Conservation (phyloP, 2,113 vertebrate genomes). For the Callionymus lyra region DNA sequence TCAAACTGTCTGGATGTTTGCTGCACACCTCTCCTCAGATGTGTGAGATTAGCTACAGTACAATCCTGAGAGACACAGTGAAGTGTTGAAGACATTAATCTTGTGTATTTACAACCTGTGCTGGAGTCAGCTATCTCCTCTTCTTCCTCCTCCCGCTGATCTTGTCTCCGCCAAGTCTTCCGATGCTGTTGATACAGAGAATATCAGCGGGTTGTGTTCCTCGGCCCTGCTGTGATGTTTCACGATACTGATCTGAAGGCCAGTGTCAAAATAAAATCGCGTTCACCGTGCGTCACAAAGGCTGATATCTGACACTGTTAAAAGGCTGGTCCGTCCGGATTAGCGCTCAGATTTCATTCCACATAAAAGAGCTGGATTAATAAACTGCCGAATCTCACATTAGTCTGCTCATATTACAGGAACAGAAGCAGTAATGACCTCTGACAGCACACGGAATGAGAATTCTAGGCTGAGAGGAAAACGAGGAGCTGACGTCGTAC, state of each 20-base stretch:
- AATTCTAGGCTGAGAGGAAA: too few species aligned
- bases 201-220: constrained; percentile 19
- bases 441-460: constrained; percentile 38
- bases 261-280: background rate
- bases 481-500: background rate
- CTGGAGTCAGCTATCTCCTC: constrained; percentile 66
- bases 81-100: constrained; percentile 55
- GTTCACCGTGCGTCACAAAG: constrained; percentile 2
- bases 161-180: constrained; percentile 46
- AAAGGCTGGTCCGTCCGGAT: too few species aligned
- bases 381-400: constrained; percentile 34
- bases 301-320: constrained; percentile 12
- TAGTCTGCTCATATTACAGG: constrained; percentile 26
- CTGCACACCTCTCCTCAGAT: too few species aligned
- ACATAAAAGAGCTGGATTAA: constrained; percentile 18
- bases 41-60: too few species aligned
- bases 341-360: constrained; percentile 3
- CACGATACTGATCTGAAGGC: background rate
- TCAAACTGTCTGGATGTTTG: too few species aligned
- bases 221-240: constrained; percentile 22
- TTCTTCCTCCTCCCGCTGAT: constrained; percentile 39
- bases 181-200: constrained; percentile 23
- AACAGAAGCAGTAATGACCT: constrained; percentile 18
- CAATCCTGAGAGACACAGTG: constrained; percentile 21
- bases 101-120: constrained; percentile 60